These are phyloP conservation scores for Chelonoidis abingdonii DNA, from an alignment of 2,113 vertebrate species.

Conservation along the genomic window DNA sequence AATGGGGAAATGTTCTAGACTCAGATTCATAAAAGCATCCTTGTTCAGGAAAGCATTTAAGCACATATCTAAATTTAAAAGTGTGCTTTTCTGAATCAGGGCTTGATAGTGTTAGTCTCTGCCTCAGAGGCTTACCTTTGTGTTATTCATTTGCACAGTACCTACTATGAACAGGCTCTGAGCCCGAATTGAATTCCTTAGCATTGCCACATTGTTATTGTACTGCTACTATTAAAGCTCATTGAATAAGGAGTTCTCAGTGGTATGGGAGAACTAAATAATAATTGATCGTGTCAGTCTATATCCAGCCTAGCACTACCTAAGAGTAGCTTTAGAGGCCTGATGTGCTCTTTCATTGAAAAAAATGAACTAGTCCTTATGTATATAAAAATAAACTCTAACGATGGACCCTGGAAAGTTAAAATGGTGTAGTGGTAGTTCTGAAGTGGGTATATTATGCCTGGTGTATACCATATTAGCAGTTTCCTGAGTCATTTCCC, in stretches of 20 bases:
- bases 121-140: background rate
- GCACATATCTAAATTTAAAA: background rate
- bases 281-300: background rate
- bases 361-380: background rate
- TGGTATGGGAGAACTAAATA: background rate
- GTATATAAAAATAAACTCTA: background rate
- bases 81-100: background rate
- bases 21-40: background rate
- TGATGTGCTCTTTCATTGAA: background rate
- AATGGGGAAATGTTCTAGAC: background rate
- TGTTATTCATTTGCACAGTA: background rate
- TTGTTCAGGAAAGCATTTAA: background rate
- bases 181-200: background rate
- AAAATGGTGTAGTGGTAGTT: background rate
- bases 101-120: background rate
- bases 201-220: background rate
- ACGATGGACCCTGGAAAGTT: rapidly evolving
- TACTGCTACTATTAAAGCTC: background rate
- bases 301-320: background rate
- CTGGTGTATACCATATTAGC: background rate
- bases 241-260: background rate
- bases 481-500: background rate
- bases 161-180: background rate
- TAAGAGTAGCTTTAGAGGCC: background rate
- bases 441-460: background rate